A percentile compares a stretch with the other conserved stretches of the same genome.
Conservation (phyloP, 2,113 vertebrate species). For the Gymnogyps californianus region DNA sequence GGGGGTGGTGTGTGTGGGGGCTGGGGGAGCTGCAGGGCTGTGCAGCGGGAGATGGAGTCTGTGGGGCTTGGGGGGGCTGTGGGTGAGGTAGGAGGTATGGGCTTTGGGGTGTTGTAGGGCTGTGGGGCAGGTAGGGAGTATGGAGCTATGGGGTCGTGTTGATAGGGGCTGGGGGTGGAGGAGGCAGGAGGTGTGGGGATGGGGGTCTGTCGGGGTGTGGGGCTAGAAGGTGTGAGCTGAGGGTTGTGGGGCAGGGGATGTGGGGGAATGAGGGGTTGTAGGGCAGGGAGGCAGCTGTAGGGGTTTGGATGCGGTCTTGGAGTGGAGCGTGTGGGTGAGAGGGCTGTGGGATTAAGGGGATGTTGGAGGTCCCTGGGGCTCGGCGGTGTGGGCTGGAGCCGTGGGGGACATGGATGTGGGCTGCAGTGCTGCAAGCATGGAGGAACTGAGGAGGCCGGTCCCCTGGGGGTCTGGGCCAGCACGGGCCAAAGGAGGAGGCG, state of each 20-base stretch:
- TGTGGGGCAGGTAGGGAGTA: not conserved
- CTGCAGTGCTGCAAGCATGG: accelerated
- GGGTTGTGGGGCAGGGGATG: not conserved
- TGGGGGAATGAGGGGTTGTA: not conserved
- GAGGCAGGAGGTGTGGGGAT: too few relatives aligned
- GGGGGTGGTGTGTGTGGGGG: not conserved
- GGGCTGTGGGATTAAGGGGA: not conserved
- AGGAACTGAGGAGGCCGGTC: not conserved
- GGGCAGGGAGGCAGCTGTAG: not conserved
- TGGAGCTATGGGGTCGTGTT: not conserved
- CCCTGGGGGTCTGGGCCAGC: not conserved
- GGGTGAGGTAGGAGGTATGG: too few relatives aligned
- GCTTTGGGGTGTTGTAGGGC: not conserved
- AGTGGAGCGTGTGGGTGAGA: not conserved
- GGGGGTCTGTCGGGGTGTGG: not conserved
- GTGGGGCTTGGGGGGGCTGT: too few relatives aligned
- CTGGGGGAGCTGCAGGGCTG: not conserved
- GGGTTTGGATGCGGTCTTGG: accelerated
- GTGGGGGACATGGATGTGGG: not conserved
- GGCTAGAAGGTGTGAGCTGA: not conserved
- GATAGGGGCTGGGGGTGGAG: not conserved
- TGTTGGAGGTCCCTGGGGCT: not conserved
- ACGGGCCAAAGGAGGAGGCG: not conserved
- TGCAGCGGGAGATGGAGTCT: too few relatives aligned
- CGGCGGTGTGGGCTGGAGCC: not conserved